Percentiles rank a stretch among this genome's conserved stretches.
These are phyloP conservation scores for Sardina pilchardus DNA, from an alignment of 2,113 vertebrate species.

Conservation along the genomic window DNA sequence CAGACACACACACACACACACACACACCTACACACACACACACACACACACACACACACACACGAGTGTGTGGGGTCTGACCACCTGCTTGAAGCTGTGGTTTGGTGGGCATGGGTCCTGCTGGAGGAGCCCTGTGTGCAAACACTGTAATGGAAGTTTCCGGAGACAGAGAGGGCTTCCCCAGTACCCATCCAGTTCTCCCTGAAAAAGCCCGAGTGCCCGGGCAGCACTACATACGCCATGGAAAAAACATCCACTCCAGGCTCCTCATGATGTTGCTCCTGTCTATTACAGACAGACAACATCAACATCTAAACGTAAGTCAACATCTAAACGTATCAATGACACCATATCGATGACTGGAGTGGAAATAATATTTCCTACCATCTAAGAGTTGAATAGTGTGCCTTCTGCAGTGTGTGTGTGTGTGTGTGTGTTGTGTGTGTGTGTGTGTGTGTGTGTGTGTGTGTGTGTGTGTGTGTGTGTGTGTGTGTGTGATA, in stretches of 20 bases:
- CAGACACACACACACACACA: conserved; percentile 1
- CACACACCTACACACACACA: conserved; percentile 15
- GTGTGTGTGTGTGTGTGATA: too few relatives aligned
- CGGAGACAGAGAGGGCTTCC: conserved; percentile 31
- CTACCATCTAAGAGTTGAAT: too few relatives aligned
- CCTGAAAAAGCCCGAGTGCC: not conserved
- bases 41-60: conserved; percentile 20
- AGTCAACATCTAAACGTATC: not conserved
- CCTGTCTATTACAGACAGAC: not conserved
- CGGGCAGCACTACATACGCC: not conserved
- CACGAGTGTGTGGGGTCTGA: conserved; percentile 43
- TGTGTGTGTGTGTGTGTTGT: too few relatives aligned
- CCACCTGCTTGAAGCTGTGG: conserved; percentile 48
- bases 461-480: too few relatives aligned
- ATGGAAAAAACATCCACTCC: not conserved
- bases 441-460: too few relatives aligned
- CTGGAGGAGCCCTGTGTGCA: conserved; percentile 39
- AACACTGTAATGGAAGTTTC: conserved; percentile 42
- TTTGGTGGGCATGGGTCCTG: conserved; percentile 9
- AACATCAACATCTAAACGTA: not conserved
- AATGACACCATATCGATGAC: not conserved
- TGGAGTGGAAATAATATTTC: not conserved
- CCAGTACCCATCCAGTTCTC: not conserved
- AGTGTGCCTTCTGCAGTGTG: not conserved
- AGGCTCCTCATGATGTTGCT: not conserved